A percentile compares a stretch with the other conserved stretches of the same genome.
Evolutionary conservation across 2,888 invertebrate species (phyloP).

Genomic region (Rhingia rostrata): DNA sequence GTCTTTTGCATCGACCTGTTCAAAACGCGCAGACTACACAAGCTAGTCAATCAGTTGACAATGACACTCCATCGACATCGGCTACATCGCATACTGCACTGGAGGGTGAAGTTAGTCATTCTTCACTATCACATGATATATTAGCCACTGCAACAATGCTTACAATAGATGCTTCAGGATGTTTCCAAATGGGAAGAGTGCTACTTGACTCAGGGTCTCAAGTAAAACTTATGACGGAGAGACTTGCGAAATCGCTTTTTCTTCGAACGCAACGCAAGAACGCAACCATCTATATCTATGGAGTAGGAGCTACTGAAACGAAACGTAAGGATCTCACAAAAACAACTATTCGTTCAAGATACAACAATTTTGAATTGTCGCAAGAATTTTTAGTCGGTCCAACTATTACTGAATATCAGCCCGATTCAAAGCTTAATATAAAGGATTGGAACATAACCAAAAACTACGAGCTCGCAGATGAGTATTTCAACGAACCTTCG

Average conservation of each 20-base stretch:
- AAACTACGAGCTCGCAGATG: constrained; percentile 57
- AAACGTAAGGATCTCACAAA: constrained; percentile 36
- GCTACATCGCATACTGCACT: background rate
- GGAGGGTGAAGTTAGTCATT: background rate
- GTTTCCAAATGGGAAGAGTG: background rate
- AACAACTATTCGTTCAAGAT: constrained; percentile 47
- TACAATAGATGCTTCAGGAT: too few relatives aligned
- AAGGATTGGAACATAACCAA: constrained; percentile 39
- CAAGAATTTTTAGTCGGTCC: constrained; percentile 37
- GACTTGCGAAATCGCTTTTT: background rate
- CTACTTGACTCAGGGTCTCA: background rate
- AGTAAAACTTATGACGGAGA: background rate
- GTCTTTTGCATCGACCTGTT: constrained; percentile 17
- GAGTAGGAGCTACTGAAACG: background rate
- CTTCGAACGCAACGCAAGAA: background rate
- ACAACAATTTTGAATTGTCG: constrained; percentile 45
- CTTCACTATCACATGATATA: too few relatives aligned
- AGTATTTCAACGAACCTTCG: constrained; percentile 36
- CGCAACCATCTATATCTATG: background rate
- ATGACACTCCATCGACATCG: background rate
- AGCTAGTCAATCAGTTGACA: background rate
- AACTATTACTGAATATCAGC: constrained; percentile 70
- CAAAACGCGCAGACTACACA: background rate
- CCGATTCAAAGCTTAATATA: constrained; percentile 25
- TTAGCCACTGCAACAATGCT: too few relatives aligned